Evolutionary conservation across 2,888 invertebrate species (phyloP), one percentile per base, ranked within the genome.

Genomic region (Cylloceria caligata): DNA sequence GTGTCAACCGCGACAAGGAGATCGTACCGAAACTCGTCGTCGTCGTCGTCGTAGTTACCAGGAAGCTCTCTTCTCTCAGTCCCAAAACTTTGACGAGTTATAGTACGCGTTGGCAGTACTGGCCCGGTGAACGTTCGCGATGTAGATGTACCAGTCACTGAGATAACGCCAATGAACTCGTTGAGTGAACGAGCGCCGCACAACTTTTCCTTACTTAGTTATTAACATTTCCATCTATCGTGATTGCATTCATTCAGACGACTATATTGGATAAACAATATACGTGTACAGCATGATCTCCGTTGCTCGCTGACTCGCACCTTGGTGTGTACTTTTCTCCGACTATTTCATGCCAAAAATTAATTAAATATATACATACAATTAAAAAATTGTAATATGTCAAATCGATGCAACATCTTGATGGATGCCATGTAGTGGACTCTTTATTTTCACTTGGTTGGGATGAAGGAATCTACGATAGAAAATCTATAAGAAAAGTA

Each of bases 161-260:
- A 62, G 75, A 68, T 69, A 75, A 75, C 80, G 60, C 30, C 60
- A 55, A 71, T 64, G 34, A 55, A 47, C 47, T 47, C 24, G 52
- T 30, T 34, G 68, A 73, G 62, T 42, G 76, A 60, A 60, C 71
- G 67, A 42, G n/a, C 11, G 36, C 27, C 19, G 24, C 7, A 39
- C 16, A 67, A 81, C 36, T 81, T 81, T 77, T 68, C 52, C 42
- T 16, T 21, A 30, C 49, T 34, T 45, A 73, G 60, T 72, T 76
- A 81, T 81, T 57, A 81, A 77, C 75, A 81, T 69, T 76, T 65
- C 71, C 76, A 65, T 47, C 69, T 67, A 47, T 72, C 24, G 39
- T 55, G 47, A 76, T 77, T 76, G 49, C 65, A 71, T 64, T 62
- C 52, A 77, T 65, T 77, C 60, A 16, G 16, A 34, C n/a, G 19